These are phyloP conservation scores for Caenorhabditis sinica DNA, from an alignment of 2,888 invertebrate genomes.

Conservation along the genomic window DNA sequence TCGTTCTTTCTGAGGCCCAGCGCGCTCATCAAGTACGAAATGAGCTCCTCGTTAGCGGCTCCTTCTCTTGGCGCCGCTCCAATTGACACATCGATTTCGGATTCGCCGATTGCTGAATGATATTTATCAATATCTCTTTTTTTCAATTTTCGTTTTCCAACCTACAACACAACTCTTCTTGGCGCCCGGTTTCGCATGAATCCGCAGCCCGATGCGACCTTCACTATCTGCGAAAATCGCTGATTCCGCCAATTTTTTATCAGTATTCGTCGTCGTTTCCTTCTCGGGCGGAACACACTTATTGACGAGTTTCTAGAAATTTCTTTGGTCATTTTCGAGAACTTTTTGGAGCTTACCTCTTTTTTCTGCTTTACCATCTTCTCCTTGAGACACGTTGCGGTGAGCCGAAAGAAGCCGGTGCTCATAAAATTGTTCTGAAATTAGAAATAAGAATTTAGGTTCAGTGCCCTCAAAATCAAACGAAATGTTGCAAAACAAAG, in stretches of 20 bases:
- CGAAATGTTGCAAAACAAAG: slow-evolving; percentile 9
- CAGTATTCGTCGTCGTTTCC: slow-evolving; percentile 3
- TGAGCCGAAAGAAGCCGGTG: slow-evolving; percentile 29
- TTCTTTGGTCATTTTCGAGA: background rate
- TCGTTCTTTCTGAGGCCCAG: slow-evolving; percentile 89
- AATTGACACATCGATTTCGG: slow-evolving; percentile 89
- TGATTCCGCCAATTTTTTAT: slow-evolving; percentile 51
- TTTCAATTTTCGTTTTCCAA: slow-evolving; percentile 74
- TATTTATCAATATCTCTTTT: slow-evolving; percentile 12
- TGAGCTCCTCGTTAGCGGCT: slow-evolving; percentile 90
- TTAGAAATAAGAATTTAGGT: too few relatives aligned
- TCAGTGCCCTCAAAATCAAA: too few relatives aligned
- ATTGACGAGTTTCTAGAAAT: slow-evolving; percentile 30
- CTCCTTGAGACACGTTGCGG: slow-evolving; percentile 15
- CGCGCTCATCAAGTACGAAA: slow-evolving; percentile 89
- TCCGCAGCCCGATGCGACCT: slow-evolving; percentile 87
- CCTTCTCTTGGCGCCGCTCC: slow-evolving; percentile 91
- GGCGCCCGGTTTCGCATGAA: slow-evolving; percentile 90
- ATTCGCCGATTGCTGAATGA: slow-evolving; percentile 75
- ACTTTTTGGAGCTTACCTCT: slow-evolving; percentile 34
- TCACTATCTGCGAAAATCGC: slow-evolving; percentile 68
- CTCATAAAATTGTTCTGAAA: slow-evolving; percentile 21
- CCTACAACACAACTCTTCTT: slow-evolving; percentile 88
- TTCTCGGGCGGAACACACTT: slow-evolving; percentile 38
- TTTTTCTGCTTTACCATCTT: slow-evolving; percentile 59